Evolutionary conservation across 2,797 vertebrate species (phyloP), one percentile per base, ranked within the genome.

Genomic region (Peromyscus nudipes): DNA sequence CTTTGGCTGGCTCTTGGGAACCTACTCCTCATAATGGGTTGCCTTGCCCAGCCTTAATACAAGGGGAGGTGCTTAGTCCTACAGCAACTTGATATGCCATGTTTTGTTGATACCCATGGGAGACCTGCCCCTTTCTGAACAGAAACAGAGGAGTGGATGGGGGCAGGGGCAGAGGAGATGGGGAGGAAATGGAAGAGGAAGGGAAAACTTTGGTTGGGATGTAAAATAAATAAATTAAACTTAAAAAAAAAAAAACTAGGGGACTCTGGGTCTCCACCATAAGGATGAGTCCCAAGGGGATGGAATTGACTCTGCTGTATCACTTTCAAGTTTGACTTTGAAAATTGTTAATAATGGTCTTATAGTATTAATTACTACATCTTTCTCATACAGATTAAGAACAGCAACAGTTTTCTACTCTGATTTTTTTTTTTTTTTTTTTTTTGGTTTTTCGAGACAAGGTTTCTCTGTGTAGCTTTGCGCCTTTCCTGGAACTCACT

Each of bases 401-500:
- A 85, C 34, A 89, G 34, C 40, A 92, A 80, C 43, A 90, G 16
- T 97, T 71, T 94, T 95, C 37, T 71, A 40, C 65, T 85, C 80
- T 92, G 23, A 85, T 43, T 75, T 88, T 62, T 75, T 93, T 84
- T 95, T 91, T n/a, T n/a, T n/a, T n/a, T n/a, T n/a, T n/a, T n/a
- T n/a, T n/a, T n/a, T n/a, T n/a, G n/a, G n/a, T n/a, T n/a, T n/a
- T n/a, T n/a, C n/a, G n/a, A n/a, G n/a, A n/a, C n/a, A n/a, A n/a
- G n/a, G n/a, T n/a, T n/a, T n/a, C n/a, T n/a, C n/a, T n/a, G n/a
- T n/a, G n/a, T n/a, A n/a, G n/a, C n/a, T n/a, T n/a, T n/a, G n/a
- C n/a, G n/a, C n/a, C n/a, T n/a, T n/a, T n/a, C n/a, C n/a, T n/a
- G n/a, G n/a, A n/a, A n/a, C n/a, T n/a, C n/a, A n/a, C n/a, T n/a